These are phyloP conservation scores for Malurus elegans DNA, from an alignment of 2,113 vertebrate species.

Conservation along the genomic window DNA sequence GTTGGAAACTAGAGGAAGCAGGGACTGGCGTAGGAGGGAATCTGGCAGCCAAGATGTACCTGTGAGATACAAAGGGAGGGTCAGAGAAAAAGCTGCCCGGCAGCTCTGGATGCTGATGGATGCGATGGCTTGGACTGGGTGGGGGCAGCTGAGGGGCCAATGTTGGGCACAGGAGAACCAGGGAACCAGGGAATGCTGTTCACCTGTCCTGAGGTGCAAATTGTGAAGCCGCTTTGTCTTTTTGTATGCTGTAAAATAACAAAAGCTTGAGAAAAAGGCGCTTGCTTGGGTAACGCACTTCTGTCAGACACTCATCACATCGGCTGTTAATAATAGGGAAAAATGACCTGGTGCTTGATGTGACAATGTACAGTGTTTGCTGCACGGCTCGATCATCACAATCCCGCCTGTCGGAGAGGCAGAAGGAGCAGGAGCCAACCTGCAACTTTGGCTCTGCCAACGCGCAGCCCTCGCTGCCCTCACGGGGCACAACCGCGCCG, in stretches of 20 bases:
- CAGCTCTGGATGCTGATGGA: not conserved
- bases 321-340: not conserved
- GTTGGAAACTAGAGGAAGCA: not conserved
- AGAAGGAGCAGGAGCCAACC: not conserved
- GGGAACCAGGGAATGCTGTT: fast-evolving
- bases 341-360: not conserved
- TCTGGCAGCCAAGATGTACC: not conserved
- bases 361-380: not conserved
- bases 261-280: not conserved
- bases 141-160: not conserved
- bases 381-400: not conserved
- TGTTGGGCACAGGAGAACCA: fast-evolving
- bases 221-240: not conserved
- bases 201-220: no score
- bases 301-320: not conserved
- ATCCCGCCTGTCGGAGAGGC: not conserved
- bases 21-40: not conserved
- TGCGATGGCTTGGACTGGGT: not conserved
- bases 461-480: not conserved
- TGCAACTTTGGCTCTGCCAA: not conserved
- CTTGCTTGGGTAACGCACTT: not conserved
- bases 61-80: not conserved
- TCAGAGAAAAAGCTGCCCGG: not conserved
- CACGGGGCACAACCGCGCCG: not conserved
- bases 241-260: not conserved